Conservation (phyloP, 2,797 vertebrate species). For the Phoeniculus purpureus region DNA sequence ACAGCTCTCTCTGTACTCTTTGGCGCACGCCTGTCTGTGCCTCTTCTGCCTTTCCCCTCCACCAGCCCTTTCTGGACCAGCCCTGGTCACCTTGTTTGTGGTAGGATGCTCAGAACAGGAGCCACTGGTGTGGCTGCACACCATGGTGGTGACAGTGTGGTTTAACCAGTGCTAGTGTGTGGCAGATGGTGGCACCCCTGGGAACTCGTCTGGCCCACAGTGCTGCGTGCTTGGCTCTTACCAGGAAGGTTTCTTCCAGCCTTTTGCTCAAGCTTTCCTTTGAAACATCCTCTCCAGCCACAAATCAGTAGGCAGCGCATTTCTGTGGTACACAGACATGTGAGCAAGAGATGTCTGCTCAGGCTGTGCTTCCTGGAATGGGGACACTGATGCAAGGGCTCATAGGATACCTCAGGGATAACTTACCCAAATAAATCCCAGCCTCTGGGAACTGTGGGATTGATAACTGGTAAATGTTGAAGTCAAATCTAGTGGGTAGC, state of each 20-base stretch:
- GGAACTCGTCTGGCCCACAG: neutral
- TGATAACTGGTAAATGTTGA: neutral
- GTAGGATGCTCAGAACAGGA: neutral
- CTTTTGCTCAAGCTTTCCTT: neutral
- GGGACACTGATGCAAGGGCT: neutral
- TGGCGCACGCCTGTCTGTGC: neutral
- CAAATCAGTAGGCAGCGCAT: neutral
- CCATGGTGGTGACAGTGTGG: rapidly evolving
- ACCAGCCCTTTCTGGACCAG: neutral
- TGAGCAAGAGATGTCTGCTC: neutral
- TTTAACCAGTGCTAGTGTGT: neutral
- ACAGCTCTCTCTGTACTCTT: neutral
- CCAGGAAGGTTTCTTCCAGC: neutral
- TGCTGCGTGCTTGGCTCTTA: neutral
- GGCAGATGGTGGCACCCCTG: rapidly evolving
- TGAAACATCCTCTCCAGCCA: constrained; percentile 3
- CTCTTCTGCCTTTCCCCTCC: neutral
- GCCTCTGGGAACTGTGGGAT: neutral
- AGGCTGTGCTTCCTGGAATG: neutral
- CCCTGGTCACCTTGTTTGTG: neutral
- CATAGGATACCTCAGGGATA: neutral
- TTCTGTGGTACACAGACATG: constrained; percentile 27
- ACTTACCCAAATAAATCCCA: neutral
- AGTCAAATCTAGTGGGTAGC: neutral
- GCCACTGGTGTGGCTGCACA: rapidly evolving